Conservation (phyloP, 2,113 vertebrate genomes). For the Hiodon alosoides region DNA sequence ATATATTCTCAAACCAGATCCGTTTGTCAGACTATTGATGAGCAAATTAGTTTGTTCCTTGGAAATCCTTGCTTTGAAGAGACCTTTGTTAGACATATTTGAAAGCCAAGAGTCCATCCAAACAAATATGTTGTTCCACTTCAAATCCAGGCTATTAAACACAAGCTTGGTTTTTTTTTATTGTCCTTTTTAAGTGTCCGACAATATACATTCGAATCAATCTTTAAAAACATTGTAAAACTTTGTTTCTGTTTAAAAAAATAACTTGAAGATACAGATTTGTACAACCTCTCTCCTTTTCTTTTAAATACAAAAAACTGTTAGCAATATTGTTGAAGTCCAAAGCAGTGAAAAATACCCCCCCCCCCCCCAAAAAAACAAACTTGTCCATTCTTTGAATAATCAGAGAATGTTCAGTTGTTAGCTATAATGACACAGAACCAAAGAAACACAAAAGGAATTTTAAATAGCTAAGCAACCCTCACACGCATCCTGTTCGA, state of each 20-base stretch:
- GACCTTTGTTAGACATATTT: conserved; percentile 35
- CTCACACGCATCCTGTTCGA: neutral
- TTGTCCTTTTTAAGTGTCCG: conserved; percentile 30
- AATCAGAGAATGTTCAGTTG: conserved; percentile 25
- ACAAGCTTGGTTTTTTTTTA: conserved; percentile 21
- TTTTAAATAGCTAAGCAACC: neutral
- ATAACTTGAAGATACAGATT: conserved; percentile 59
- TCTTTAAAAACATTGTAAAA: conserved; percentile 65
- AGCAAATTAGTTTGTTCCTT: conserved; percentile 50
- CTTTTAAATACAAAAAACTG: conserved; percentile 54
- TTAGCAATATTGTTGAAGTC: conserved; percentile 40
- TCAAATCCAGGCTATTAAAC: conserved; percentile 30
- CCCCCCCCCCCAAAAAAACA: neutral
- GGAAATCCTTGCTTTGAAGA: conserved; percentile 40
- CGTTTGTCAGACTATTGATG: conserved; percentile 45
- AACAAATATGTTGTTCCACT: conserved; percentile 36
- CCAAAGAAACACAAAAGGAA: neutral
- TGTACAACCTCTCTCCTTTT: conserved; percentile 47
- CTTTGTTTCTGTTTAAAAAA: conserved; percentile 62
- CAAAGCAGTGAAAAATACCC: conserved; percentile 33
- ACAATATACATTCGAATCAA: conserved; percentile 60
- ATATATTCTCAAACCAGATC: conserved; percentile 54
- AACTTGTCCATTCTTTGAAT: conserved; percentile 36
- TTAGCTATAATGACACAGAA: conserved; percentile 33
- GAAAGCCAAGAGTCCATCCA: conserved; percentile 31